Evolutionary conservation across 2,888 invertebrate genomes (phyloP).

Genomic region (Lycophotia porphyrea): DNA sequence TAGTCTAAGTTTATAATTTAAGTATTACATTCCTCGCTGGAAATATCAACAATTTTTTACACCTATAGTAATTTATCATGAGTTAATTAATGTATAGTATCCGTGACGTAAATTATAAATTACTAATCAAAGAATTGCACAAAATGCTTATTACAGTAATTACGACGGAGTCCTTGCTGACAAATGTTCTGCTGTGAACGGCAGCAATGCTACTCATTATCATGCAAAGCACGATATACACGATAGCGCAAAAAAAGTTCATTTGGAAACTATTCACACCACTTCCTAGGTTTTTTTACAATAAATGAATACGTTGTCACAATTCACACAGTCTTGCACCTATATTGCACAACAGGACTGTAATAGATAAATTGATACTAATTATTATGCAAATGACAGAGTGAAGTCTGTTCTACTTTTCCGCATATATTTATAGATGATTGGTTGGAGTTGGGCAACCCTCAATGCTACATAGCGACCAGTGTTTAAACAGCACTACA

Average conservation of each 20-base stretch:
- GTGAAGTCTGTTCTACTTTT: slow-evolving; percentile 43
- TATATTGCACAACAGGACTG: slow-evolving; percentile 23
- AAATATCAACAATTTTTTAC: slow-evolving; percentile 9
- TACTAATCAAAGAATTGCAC: slow-evolving; percentile 15
- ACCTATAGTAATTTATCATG: slow-evolving; percentile 6
- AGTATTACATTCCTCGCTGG: neutral
- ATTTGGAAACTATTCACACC: slow-evolving; percentile 29
- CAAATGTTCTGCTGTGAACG: slow-evolving; percentile 17
- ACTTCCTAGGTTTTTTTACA: slow-evolving; percentile 52
- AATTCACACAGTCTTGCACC: slow-evolving; percentile 7
- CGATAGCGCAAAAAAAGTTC: slow-evolving; percentile 45
- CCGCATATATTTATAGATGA: slow-evolving; percentile 49
- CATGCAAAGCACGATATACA: slow-evolving; percentile 19
- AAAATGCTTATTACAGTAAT: slow-evolving; percentile 21
- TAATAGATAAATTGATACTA: slow-evolving; percentile 22
- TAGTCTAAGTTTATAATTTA: neutral
- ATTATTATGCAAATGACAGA: slow-evolving; percentile 48
- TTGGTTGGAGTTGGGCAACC: slow-evolving; percentile 50
- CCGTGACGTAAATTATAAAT: slow-evolving; percentile 23
- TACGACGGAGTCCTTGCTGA: slow-evolving; percentile 20
- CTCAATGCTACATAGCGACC: slow-evolving; percentile 23
- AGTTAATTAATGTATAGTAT: slow-evolving; percentile 1
- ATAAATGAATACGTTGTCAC: neutral
- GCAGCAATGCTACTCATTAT: slow-evolving; percentile 14
- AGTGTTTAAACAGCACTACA: slow-evolving; percentile 28